phyloP scores from a whole-genome alignment of 2,888 invertebrate genomes.

The Uloborus plumipes region DNA sequence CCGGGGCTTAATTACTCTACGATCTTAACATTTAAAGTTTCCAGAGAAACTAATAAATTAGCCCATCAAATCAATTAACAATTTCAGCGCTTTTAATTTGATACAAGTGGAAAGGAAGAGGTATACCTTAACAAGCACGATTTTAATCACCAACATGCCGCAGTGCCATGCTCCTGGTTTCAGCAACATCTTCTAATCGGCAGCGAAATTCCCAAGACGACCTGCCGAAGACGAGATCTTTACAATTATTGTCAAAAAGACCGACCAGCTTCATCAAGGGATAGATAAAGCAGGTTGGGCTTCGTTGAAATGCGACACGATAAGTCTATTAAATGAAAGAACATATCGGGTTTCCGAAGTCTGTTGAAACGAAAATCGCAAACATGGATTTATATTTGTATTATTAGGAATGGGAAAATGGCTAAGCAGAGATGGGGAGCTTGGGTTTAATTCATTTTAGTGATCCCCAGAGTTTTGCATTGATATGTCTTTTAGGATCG shows the following conservation, averaged over 20 bases:
- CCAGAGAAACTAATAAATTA: too few relatives aligned
- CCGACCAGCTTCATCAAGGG: constrained; percentile 26
- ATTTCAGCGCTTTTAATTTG: too few relatives aligned
- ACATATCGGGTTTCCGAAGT: constrained; percentile 25
- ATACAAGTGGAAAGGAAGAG: too few relatives aligned
- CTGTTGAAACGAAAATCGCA: constrained; percentile 2
- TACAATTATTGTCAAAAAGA: constrained; percentile 42
- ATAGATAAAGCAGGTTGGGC: too few relatives aligned
- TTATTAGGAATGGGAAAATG: not conserved
- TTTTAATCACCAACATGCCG: too few relatives aligned
- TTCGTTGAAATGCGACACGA: too few relatives aligned
- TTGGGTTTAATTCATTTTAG: constrained; percentile 28
- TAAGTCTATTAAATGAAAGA: constrained; percentile 40
- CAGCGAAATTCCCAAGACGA: constrained; percentile 8
- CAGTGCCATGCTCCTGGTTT: too few relatives aligned
- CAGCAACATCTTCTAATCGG: too few relatives aligned
- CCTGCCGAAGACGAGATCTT: constrained; percentile 8
- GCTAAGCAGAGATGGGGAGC: not conserved
- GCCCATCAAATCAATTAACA: too few relatives aligned
- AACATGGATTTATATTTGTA: not conserved
- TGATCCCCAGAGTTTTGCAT: not conserved
- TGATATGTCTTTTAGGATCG: not conserved
- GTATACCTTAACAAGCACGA: too few relatives aligned
- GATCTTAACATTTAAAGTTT: too few relatives aligned
- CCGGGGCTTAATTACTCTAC: too few relatives aligned